Evolutionary conservation across 2,113 vertebrate species (phyloP).

Genomic region (Ginglymostoma cirratum): DNA sequence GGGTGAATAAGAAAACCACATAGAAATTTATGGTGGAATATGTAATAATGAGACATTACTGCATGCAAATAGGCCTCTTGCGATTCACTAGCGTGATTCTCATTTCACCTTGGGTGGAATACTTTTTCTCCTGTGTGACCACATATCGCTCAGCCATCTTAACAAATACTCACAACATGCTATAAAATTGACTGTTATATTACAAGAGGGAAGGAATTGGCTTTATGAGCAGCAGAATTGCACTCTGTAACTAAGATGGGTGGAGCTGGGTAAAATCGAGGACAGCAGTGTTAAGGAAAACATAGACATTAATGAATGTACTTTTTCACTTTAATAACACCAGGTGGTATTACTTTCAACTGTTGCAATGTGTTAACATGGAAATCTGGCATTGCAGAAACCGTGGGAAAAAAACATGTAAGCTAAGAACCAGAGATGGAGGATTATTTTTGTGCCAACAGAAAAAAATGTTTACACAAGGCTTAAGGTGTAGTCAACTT

Average conservation of each 20-base stretch:
- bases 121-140: not conserved
- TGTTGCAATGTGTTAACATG: not conserved
- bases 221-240: not conserved
- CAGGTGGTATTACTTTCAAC: not conserved
- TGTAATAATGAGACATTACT: no score
- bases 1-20: no score
- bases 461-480: not conserved
- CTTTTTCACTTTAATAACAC: not conserved
- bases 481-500: not conserved
- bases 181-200: not conserved
- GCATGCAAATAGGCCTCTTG: no score
- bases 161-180: not conserved
- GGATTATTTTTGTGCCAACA: not conserved
- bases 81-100: no score
- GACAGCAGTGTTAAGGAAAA: not conserved
- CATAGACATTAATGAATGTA: not conserved
- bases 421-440: not conserved
- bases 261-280: no score
- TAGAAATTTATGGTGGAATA: no score
- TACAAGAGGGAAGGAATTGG: not conserved
- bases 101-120: not conserved
- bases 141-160: not conserved
- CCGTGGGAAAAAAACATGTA: not conserved
- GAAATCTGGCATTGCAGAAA: not conserved
- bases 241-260: not conserved